Evolutionary conservation across 2,113 vertebrate genomes (phyloP).

Genomic region (Cyanistes caeruleus): DNA sequence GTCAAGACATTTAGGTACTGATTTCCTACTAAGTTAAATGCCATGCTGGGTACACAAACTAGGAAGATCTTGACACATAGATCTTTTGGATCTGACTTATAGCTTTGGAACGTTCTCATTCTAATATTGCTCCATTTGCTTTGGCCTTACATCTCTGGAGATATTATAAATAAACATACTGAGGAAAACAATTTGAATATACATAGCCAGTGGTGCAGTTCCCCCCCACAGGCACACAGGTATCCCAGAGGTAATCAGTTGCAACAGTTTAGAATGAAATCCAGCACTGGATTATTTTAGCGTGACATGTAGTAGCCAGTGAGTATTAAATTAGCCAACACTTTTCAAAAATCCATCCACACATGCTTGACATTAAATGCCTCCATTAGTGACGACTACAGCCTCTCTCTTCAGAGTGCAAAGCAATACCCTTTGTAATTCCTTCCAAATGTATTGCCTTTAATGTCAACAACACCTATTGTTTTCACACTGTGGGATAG

Average conservation of each 20-base stretch:
- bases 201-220: neutral
- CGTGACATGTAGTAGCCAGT: neutral
- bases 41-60: neutral
- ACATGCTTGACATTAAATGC: neutral
- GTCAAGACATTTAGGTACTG: neutral
- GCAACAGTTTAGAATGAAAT: neutral
- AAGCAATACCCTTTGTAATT: conserved; percentile 2
- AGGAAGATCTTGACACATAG: neutral
- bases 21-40: neutral
- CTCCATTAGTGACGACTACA: neutral
- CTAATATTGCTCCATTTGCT: neutral
- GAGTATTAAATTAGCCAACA: neutral
- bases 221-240: neutral
- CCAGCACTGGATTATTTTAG: neutral
- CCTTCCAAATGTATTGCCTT: neutral
- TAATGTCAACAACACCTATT: neutral
- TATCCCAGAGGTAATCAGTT: neutral
- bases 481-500: neutral
- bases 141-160: neutral
- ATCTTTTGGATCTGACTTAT: neutral
- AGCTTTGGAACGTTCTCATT: neutral
- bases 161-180: neutral
- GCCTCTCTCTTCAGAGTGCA: neutral
- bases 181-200: neutral
- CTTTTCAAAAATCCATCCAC: neutral